Evolutionary conservation across 2,113 vertebrate species (phyloP).

Genomic region (Sus scrofa): T2T-Sscrofa CM000816.6:797001-797500

Average conservation of each 20-base stretch:
- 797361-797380: background rate
- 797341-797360: background rate
- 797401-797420: fast-evolving
- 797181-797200: background rate
- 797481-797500: background rate
- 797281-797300: no score
- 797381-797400: fast-evolving
- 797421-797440: fast-evolving
- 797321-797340: no score
- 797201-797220: background rate
- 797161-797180: no score
- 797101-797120: background rate
- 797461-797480: background rate
- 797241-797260: background rate
- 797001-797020: fast-evolving
- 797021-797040: no score
- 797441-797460: fast-evolving
- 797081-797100: fast-evolving
- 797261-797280: background rate
- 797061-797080: background rate
- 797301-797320: background rate
- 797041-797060: background rate
- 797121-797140: background rate
- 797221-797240: background rate
- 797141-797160: background rate